Percentiles rank a stretch among this genome's conserved stretches.
Evolutionary conservation across 2,888 invertebrate genomes (phyloP).

Genomic region (Branchinecta sandiegonensis): DNA sequence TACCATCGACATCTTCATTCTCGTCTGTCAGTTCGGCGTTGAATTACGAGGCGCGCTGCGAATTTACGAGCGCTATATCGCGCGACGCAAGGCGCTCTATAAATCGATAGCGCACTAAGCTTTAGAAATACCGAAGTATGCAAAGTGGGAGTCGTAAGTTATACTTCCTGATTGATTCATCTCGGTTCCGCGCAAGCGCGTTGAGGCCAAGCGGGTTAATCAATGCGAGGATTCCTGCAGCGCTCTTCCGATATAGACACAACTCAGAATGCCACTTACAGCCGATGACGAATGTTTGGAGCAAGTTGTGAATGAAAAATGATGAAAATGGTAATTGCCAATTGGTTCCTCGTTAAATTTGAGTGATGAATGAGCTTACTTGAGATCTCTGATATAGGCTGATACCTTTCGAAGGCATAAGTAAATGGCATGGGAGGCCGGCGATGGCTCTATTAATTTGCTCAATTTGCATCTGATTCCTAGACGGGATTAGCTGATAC

Average conservation of each 20-base stretch:
- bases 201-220: slow-evolving; percentile 2
- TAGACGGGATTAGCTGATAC: too few relatives aligned
- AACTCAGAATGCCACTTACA: slow-evolving; percentile 14
- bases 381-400: slow-evolving; percentile 3
- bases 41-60: neutral
- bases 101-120: slow-evolving; percentile 12
- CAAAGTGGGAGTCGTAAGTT: slow-evolving; percentile 2
- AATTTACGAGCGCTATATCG: too few relatives aligned
- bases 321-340: slow-evolving; percentile 15
- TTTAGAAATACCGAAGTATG: neutral
- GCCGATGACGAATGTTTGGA: slow-evolving; percentile 14
- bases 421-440: neutral
- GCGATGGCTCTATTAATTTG: slow-evolving; percentile 5
- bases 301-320: slow-evolving; percentile 14
- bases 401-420: slow-evolving; percentile 6
- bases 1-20: slow-evolving; percentile 8
- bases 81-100: neutral
- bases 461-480: too few relatives aligned
- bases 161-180: slow-evolving; percentile 15
- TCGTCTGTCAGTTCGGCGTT: slow-evolving; percentile 6
- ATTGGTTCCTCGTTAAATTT: slow-evolving; percentile 16
- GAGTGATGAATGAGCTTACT: slow-evolving; percentile 9
- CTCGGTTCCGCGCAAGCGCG: neutral
- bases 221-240: slow-evolving; percentile 12
- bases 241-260: slow-evolving; percentile 15